Base-by-base conservation (phyloP, 2,113 vertebrate genomes). In the Pterocles orientalis region DNA sequence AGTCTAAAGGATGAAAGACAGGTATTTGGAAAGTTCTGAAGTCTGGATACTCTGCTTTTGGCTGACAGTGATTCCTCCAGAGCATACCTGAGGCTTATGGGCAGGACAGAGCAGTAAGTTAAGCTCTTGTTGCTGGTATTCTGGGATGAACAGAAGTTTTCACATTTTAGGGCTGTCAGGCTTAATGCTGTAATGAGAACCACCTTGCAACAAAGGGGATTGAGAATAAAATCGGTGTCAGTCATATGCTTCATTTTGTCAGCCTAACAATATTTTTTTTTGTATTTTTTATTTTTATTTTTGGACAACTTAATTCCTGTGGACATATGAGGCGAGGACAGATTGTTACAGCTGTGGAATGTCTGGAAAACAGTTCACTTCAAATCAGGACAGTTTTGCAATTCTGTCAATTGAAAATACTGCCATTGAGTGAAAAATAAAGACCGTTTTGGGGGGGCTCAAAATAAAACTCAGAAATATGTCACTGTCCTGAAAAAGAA, bases 351-450 rank as follows among this genome's bases (percentile, higher is more conserved):
- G 88, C 68, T 87, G 60, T 47, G 71, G 61, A 83, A 79, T 65
- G 50, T 73, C 78, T 95, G 86, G 86, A 90, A 88, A 88, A 80
- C 54, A 69, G 78, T 39, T 82, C 76, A 47, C 39, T 64, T 87
- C 62, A 76, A 76, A 83, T 93, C 77, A 58, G 36, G 66, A 70
- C 14, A 57, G 86, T 83, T 86, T 88, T 95, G 88, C 76, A 82
- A 60, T 57, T 86, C 76, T 82, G 82, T 83, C 66, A 79, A 43
- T 56, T 77, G 75, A 41, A 80, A 90, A 72, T 76, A 81, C 65
- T 90, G 66, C 65, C 43, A 73, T 39, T 73, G 75, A 91, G 51
- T 69, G 78, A 86, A 86, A 86, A 86, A 69, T 48, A 45, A 80
- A 47, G 51, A 79, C 84, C 9, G 14, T 48, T 45, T 51, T 29